phyloP scores from a whole-genome alignment of 2,113 vertebrate species.

The Corydoras sp. region DNA sequence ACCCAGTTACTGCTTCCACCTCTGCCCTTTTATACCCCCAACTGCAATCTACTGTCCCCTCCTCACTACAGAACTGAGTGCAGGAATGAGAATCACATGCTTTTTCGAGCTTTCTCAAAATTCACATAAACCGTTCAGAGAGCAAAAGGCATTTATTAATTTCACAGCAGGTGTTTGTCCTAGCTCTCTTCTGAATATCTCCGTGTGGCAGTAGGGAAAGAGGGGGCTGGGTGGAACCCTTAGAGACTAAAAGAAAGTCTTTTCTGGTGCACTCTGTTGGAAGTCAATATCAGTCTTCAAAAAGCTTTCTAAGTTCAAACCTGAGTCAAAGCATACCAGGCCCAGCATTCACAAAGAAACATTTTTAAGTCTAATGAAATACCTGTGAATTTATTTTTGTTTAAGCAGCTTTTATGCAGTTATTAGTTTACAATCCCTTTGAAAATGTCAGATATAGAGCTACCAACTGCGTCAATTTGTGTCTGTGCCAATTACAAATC shows the following conservation, averaged over 20 bases:
- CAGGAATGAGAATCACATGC: slow-evolving; percentile 28
- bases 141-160: slow-evolving; percentile 26
- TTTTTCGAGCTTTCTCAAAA: slow-evolving; percentile 3
- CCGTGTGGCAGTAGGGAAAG: neutral
- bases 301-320: neutral
- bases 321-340: neutral
- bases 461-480: too few species aligned
- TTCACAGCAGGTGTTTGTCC: slow-evolving; percentile 21
- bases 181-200: neutral
- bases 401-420: neutral
- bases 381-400: neutral
- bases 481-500: too few species aligned
- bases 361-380: neutral
- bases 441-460: too few species aligned
- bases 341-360: neutral
- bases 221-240: neutral
- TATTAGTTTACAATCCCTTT: neutral
- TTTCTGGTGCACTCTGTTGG: neutral
- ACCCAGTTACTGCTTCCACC: neutral
- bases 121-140: slow-evolving; percentile 9
- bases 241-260: neutral
- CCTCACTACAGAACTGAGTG: slow-evolving; percentile 22
- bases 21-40: too few species aligned
- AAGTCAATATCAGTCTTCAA: neutral
- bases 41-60: neutral